phyloP scores from a whole-genome alignment of 2,888 invertebrate species.

The Nephrotoma appendiculata region DNA sequence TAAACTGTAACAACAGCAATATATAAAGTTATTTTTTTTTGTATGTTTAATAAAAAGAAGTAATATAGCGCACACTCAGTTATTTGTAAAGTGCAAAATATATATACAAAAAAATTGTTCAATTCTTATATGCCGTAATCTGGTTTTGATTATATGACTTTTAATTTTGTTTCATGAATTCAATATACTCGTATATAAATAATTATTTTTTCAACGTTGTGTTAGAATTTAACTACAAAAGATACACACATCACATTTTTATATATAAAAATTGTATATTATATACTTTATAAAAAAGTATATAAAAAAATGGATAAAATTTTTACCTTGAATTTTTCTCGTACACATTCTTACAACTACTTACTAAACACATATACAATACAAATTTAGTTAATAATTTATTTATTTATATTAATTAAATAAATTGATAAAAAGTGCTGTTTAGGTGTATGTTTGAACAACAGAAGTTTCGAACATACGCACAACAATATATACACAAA shows the following conservation, averaged over 20 bases:
- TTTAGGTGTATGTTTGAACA: not conserved
- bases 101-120: not conserved
- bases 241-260: not conserved
- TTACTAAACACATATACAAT: not conserved
- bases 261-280: not conserved
- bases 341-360: not conserved
- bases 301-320: not conserved
- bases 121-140: not conserved
- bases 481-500: not conserved
- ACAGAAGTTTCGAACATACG: not conserved
- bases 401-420: not conserved
- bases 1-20: not conserved
- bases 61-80: conserved; percentile 2
- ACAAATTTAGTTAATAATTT: not conserved
- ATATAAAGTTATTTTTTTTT: not conserved
- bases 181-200: not conserved
- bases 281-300: not conserved
- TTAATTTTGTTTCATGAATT: not conserved
- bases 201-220: not conserved
- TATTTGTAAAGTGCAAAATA: not conserved
- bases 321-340: not conserved
- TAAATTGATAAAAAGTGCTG: not conserved
- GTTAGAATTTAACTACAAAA: not conserved
- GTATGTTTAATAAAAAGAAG: not conserved
- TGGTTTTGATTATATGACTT: not conserved